A percentile compares a stretch with the other conserved stretches of the same genome.
These are phyloP conservation scores for Astyanax mexicanus DNA, from an alignment of 2,797 vertebrate species.

Conservation along the genomic window DNA sequence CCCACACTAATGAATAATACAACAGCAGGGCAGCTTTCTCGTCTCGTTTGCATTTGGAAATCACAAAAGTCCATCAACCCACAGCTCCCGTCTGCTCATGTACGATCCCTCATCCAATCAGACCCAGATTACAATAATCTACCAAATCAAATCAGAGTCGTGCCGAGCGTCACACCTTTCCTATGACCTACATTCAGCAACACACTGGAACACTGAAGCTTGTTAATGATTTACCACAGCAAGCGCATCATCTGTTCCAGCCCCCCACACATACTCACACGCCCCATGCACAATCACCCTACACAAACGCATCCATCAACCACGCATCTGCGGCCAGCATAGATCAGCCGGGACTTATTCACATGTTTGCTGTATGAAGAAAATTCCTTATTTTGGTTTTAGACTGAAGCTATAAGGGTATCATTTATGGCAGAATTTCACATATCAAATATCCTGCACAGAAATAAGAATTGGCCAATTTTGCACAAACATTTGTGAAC, in stretches of 20 bases:
- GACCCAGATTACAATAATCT: neutral
- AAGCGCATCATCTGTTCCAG: slow-evolving; percentile 39
- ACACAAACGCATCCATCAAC: slow-evolving; percentile 26
- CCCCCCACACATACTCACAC: no score
- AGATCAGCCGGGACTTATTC: no score
- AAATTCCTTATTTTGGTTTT: no score
- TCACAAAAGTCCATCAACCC: slow-evolving; percentile 1
- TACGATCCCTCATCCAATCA: neutral
- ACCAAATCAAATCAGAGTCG: neutral
- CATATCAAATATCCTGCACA: no score
- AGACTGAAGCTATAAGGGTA: no score
- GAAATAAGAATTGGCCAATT: no score
- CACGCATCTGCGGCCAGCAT: neutral
- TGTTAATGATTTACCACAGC: slow-evolving; percentile 36
- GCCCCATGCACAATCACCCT: no score
- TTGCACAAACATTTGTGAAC: no score
- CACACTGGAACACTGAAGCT: neutral
- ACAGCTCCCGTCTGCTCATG: neutral
- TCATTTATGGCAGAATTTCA: no score
- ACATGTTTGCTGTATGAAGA: no score
- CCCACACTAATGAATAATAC: neutral
- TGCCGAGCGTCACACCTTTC: neutral
- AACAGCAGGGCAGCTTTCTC: neutral
- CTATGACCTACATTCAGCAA: neutral
- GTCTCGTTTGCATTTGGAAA: neutral